A percentile compares a stretch with the other conserved stretches of the same genome.
Evolutionary conservation across 2,888 invertebrate genomes (phyloP).

Genomic region (Sphecodes monilicornis): DNA sequence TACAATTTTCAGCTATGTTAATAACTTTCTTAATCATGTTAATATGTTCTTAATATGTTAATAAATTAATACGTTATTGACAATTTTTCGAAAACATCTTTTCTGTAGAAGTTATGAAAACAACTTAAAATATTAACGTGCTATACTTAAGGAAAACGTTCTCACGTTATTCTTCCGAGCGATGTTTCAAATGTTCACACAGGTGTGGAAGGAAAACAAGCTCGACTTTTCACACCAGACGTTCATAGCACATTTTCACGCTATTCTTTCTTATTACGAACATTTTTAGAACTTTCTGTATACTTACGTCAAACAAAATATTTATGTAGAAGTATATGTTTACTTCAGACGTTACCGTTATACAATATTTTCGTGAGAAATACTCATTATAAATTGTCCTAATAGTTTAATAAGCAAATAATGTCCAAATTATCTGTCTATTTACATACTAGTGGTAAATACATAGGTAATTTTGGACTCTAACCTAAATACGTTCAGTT

Average conservation of each 20-base stretch:
- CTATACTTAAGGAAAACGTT: background rate
- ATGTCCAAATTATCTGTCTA: too few relatives aligned
- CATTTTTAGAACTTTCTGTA: background rate
- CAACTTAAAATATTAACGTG: background rate
- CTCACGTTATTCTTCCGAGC: background rate
- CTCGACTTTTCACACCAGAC: constrained; percentile 1
- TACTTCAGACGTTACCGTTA: background rate
- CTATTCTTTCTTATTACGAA: constrained; percentile 7
- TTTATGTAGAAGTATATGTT: background rate
- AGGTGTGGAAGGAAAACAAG: constrained; percentile 8
- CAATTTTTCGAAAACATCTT: too few relatives aligned
- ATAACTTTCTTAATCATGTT: too few relatives aligned
- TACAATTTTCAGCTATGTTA: background rate
- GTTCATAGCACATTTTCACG: constrained; percentile 1
- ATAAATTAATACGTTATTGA: too few relatives aligned
- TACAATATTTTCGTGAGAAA: background rate
- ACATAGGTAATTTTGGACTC: too few relatives aligned
- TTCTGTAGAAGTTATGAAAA: too few relatives aligned
- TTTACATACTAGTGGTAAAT: too few relatives aligned
- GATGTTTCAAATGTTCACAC: background rate
- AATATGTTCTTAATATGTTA: too few relatives aligned
- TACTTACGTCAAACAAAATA: background rate
- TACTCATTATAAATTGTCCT: background rate
- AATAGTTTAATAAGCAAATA: too few relatives aligned
- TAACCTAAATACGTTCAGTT: too few relatives aligned